A percentile compares a stretch with the other conserved stretches of the same genome.
Evolutionary conservation across 1,140 invertebrate genomes (phyloP).

Genomic region (Drosophila sturtevanti): DNA sequence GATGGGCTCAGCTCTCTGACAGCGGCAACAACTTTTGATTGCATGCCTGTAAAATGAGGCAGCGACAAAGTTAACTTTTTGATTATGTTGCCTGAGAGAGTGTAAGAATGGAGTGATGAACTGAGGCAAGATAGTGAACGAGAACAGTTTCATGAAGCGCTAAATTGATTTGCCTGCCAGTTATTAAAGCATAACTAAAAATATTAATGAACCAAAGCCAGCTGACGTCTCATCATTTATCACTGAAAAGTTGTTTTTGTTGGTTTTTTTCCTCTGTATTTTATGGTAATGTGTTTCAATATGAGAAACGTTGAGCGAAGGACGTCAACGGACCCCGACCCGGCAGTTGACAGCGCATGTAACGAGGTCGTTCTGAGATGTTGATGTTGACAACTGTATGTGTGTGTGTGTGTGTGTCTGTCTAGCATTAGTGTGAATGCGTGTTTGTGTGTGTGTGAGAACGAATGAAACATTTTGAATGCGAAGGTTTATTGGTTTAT

Average conservation of each 20-base stretch:
- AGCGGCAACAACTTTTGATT: slow-evolving; percentile 51
- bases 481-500: slow-evolving; percentile 57
- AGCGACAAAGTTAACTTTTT: slow-evolving; percentile 28
- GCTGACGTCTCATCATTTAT: slow-evolving; percentile 73
- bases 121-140: no score
- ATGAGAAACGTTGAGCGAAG: slow-evolving; percentile 45
- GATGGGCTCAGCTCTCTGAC: neutral
- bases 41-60: slow-evolving; percentile 24
- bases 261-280: neutral
- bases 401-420: slow-evolving; percentile 10
- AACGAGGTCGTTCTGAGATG: slow-evolving; percentile 54
- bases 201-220: slow-evolving; percentile 65
- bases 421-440: slow-evolving; percentile 4
- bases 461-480: slow-evolving; percentile 47
- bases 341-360: slow-evolving; percentile 44
- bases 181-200: slow-evolving; percentile 78
- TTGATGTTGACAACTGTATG: slow-evolving; percentile 51
- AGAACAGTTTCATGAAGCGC: slow-evolving; percentile 62
- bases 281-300: slow-evolving; percentile 64
- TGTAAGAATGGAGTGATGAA: neutral
- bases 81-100: slow-evolving; percentile 20
- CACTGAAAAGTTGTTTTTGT: slow-evolving; percentile 53
- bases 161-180: slow-evolving; percentile 72
- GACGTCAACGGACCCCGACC: slow-evolving; percentile 27
- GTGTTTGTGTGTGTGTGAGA: slow-evolving; percentile 15